Evolutionary conservation across 2,888 invertebrate species (phyloP).

Genomic region (Plebejus anna): DNA sequence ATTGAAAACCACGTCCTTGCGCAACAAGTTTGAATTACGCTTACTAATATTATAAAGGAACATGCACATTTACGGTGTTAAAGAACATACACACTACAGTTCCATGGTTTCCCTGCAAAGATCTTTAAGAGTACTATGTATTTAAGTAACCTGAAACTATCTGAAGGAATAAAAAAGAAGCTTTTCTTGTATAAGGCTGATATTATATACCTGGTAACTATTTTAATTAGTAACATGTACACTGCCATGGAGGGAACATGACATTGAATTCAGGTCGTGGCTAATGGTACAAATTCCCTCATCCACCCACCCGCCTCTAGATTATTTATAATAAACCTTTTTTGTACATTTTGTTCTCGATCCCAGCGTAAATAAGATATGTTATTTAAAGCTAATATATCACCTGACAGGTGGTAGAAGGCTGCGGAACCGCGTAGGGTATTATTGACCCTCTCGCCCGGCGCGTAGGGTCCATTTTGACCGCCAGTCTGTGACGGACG

Average conservation of each 20-base stretch:
- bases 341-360: constrained; percentile 78
- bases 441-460: constrained; percentile 46
- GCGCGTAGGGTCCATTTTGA: constrained; percentile 43
- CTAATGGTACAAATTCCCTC: constrained; percentile 68
- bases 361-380: constrained; percentile 81
- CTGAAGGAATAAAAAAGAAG: background rate
- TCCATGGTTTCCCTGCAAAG: too few species aligned
- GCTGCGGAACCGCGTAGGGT: constrained; percentile 43
- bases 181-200: background rate
- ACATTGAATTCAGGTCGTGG: constrained; percentile 6
- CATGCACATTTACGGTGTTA: too few species aligned
- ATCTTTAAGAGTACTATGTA: too few species aligned
- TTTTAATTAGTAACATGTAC: background rate
- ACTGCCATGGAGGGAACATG: background rate
- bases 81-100: too few species aligned
- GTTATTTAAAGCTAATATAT: constrained; percentile 79
- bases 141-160: too few species aligned
- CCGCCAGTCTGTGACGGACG: constrained; percentile 56
- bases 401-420: constrained; percentile 79
- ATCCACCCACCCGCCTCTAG: constrained; percentile 68
- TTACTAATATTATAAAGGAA: too few species aligned
- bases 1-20: too few species aligned
- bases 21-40: too few species aligned
- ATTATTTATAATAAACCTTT: constrained; percentile 73
- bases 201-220: background rate